Percentiles rank a stretch among this genome's conserved stretches.
phyloP scores from a whole-genome alignment of 2,113 vertebrate species.

The Xiphophorus maculatus region DNA sequence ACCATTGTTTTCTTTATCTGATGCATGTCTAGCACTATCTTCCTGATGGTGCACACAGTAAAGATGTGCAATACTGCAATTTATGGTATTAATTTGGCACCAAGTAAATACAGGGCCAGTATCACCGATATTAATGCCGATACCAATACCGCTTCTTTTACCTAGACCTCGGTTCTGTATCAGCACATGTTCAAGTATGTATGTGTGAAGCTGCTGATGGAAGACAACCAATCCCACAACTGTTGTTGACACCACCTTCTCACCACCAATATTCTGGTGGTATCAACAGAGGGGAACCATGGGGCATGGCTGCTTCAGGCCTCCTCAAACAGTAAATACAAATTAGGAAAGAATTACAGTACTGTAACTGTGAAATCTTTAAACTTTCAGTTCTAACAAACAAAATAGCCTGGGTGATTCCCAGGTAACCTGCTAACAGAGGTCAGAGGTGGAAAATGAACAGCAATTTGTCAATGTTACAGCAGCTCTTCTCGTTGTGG shows the following conservation, averaged over 20 bases:
- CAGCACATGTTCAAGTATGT: background rate
- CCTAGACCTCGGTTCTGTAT: background rate
- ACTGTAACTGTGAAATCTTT: background rate
- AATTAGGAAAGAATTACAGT: background rate
- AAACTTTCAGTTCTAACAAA: too few species aligned
- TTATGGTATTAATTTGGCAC: too few species aligned
- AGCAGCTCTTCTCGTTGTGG: conserved; percentile 21
- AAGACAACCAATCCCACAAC: background rate
- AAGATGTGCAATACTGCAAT: too few species aligned
- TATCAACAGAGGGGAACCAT: too few species aligned
- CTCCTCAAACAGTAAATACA: background rate
- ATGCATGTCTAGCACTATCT: background rate
- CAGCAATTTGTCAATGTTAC: background rate
- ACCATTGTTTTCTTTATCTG: background rate
- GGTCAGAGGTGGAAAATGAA: background rate
- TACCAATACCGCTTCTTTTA: too few species aligned
- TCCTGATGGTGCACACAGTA: background rate
- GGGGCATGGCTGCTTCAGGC: background rate
- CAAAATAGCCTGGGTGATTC: too few species aligned
- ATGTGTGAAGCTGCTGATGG: background rate
- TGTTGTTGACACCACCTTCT: background rate
- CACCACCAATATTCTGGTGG: too few species aligned
- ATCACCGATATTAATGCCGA: too few species aligned
- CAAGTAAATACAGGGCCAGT: too few species aligned
- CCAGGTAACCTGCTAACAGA: background rate